phyloP scores from a whole-genome alignment of 1,140 invertebrate genomes.

The Semibalanus balanoides region DNA sequence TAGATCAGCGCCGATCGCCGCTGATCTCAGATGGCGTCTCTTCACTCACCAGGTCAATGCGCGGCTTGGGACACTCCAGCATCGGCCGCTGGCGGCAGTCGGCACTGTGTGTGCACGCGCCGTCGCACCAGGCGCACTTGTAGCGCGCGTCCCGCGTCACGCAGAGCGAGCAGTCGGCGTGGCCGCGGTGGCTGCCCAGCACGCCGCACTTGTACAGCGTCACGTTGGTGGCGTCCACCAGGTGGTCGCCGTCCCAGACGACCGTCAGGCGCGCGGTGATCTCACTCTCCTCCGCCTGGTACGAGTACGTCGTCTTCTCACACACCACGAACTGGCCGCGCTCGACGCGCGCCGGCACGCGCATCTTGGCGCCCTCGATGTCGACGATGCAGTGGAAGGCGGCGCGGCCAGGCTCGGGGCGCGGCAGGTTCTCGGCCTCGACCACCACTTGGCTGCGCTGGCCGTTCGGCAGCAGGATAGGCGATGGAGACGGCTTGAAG shows the following conservation, averaged over 20 bases:
- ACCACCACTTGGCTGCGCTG: conserved; percentile 73
- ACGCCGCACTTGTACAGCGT: conserved; percentile 89
- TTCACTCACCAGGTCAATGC: conserved; percentile 66
- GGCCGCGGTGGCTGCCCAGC: conserved; percentile 74
- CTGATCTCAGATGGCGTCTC: neutral
- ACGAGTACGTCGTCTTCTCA: conserved; percentile 77
- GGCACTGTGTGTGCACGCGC: conserved; percentile 67
- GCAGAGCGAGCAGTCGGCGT: conserved; percentile 86
- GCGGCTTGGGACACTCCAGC: conserved; percentile 68
- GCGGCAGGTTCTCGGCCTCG: conserved; percentile 76
- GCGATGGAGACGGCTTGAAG: conserved; percentile 43
- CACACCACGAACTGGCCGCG: conserved; percentile 63
- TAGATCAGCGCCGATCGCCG: too few relatives aligned
- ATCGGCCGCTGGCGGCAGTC: conserved; percentile 55
- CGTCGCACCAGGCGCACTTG: conserved; percentile 82
- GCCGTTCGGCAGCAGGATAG: conserved; percentile 68
- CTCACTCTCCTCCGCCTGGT: conserved; percentile 68
- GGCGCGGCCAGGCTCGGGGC: conserved; percentile 49
- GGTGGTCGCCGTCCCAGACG: conserved; percentile 83
- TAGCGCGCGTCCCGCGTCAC: conserved; percentile 66
- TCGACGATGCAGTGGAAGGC: conserved; percentile 80
- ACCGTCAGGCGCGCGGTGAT: conserved; percentile 76
- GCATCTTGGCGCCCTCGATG: conserved; percentile 77
- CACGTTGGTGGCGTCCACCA: conserved; percentile 75
- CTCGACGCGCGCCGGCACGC: conserved; percentile 60